phyloP scores from a whole-genome alignment of 2,113 vertebrate species.

The Phyllostomus discolor region DNA sequence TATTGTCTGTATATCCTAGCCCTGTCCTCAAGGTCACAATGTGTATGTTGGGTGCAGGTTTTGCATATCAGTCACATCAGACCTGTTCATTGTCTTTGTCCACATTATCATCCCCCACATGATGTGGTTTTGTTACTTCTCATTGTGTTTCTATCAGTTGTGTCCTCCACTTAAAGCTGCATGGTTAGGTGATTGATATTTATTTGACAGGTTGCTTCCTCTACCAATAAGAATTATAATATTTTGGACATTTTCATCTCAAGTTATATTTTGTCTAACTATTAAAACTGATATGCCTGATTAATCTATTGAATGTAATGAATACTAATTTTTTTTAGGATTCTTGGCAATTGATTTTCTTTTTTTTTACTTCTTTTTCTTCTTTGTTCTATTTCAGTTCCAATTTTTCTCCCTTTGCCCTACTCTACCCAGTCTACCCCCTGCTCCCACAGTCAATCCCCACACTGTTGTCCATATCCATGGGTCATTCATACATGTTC shows the following conservation, averaged over 20 bases:
- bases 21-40: no score
- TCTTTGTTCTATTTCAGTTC: no score
- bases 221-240: not conserved
- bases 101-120: accelerated
- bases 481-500: no score
- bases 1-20: not conserved
- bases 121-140: not conserved
- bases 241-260: not conserved
- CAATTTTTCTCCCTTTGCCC: no score
- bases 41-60: not conserved
- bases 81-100: not conserved
- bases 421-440: no score
- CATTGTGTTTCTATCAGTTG: not conserved
- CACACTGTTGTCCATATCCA: no score
- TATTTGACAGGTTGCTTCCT: not conserved
- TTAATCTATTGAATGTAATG: not conserved
- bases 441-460: no score
- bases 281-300: not conserved
- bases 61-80: not conserved
- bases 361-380: no score
- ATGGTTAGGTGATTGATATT: not conserved
- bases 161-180: not conserved
- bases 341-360: no score
- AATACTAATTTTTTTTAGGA: not conserved
- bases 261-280: not conserved